These are phyloP conservation scores for Orientallactaga sibirica DNA, from an alignment of 2,797 vertebrate species.

Conservation along the genomic window DNA sequence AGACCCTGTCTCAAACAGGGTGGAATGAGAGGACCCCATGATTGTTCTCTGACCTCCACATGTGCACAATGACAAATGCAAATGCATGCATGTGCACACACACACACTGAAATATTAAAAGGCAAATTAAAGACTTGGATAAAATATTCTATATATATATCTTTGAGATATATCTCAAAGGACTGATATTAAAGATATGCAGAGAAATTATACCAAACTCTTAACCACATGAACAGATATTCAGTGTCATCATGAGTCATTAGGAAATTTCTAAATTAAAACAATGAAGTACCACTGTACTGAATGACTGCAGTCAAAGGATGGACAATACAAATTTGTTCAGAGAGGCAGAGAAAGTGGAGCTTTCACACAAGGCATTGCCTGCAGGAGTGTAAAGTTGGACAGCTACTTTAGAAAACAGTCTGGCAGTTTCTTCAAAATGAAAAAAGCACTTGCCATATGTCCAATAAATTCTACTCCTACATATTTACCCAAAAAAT, in stretches of 20 bases:
- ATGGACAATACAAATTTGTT: not conserved
- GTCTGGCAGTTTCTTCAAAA: slow-evolving; percentile 27
- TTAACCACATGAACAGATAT: slow-evolving; percentile 23
- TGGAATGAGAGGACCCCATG: no score
- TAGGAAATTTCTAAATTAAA: slow-evolving; percentile 46
- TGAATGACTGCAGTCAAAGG: not conserved
- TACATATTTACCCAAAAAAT: slow-evolving; percentile 53
- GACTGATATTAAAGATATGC: slow-evolving; percentile 1
- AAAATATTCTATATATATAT: slow-evolving; percentile 13
- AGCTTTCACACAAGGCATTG: not conserved
- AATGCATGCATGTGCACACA: no score
- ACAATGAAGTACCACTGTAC: not conserved
- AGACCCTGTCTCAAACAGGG: no score
- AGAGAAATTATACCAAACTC: slow-evolving; percentile 29
- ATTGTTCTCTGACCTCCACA: no score
- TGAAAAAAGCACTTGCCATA: slow-evolving; percentile 40
- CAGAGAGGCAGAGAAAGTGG: not conserved
- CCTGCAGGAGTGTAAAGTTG: slow-evolving; percentile 8
- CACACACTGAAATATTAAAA: no score
- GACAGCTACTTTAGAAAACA: slow-evolving; percentile 42
- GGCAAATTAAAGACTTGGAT: slow-evolving; percentile 6
- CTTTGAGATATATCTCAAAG: not conserved
- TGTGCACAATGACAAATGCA: no score
- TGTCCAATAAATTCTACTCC: slow-evolving; percentile 37
- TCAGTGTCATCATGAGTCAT: not conserved